Evolutionary conservation across 2,113 vertebrate species (phyloP), one percentile per base, ranked within the genome.

Genomic region (Lagopus muta): DNA sequence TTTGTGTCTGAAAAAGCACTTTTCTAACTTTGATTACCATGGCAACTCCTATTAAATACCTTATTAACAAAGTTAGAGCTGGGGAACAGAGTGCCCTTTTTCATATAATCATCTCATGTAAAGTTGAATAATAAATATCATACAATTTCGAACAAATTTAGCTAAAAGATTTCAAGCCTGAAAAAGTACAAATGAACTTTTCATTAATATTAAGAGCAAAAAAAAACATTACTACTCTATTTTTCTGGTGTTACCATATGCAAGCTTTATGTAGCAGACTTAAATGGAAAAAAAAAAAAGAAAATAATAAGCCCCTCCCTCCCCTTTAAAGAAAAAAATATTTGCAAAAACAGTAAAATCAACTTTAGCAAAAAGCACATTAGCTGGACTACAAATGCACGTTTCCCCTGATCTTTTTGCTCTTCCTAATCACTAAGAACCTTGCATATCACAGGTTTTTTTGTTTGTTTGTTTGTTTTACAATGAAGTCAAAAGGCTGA

Each of bases 21-120:
- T 95, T 85, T 74, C 45, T 50, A 74, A 83, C 75, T 86, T 62
- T 80, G 65, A 95, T 95, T 94, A 34, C 94, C 88, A 92, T 95
- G 82, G 72, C n/a, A 95, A 93, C 90, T 88, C 55, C 38, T 66
- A 36, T 77, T 90, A 90, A 79, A 54, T 64, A 80, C 27, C 82
- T 96, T 90, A 80, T 86, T 90, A 95, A 79, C 88, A 72, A 83
- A 67, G n/a, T 86, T 76, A 57, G 64, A 92, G 60, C 45, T 70
- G 88, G 60, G 55, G 79, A 95, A 80, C 60, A 86, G 82, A 95
- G 91, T 83, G 88, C 17, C 14, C 60, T 90, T 50, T 90, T 94
- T 91, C 7, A 2, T 91, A 88, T 74, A 91, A 93, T 89, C 60
- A 80, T 76, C 72, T 86, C 77, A 94, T 78, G 70, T 82, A 73